phyloP scores from a whole-genome alignment of 2,113 vertebrate genomes.

The Montifringilla adamsi region DNA sequence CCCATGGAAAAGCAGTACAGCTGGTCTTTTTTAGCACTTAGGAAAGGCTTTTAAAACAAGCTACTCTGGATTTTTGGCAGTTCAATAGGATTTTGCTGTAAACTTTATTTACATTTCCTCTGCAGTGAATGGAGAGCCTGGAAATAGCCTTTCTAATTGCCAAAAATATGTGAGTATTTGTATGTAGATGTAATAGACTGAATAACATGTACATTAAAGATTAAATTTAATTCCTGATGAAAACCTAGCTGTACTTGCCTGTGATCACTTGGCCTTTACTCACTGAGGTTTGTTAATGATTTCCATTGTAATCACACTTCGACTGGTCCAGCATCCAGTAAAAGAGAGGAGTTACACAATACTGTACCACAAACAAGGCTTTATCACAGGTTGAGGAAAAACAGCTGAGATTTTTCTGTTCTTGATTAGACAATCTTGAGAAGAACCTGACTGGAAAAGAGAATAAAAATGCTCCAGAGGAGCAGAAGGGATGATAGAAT shows the following conservation, averaged over 20 bases:
- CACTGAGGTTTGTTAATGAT: background rate
- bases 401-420: background rate
- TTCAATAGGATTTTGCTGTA: background rate
- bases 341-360: background rate
- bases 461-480: background rate
- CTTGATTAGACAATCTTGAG: background rate
- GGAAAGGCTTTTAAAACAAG: background rate
- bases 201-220: background rate
- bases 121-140: background rate
- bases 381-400: background rate
- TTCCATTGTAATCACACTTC: background rate
- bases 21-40: background rate
- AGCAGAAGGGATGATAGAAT: background rate
- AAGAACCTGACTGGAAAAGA: background rate
- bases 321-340: accelerated
- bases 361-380: background rate
- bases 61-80: background rate
- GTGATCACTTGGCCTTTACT: background rate
- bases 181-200: background rate
- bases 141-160: background rate
- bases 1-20: background rate
- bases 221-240: background rate
- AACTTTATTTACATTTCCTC: background rate
- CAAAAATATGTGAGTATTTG: background rate
- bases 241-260: background rate